Conservation (phyloP, 23 tunicate genomes). For the Styela clava region DNA sequence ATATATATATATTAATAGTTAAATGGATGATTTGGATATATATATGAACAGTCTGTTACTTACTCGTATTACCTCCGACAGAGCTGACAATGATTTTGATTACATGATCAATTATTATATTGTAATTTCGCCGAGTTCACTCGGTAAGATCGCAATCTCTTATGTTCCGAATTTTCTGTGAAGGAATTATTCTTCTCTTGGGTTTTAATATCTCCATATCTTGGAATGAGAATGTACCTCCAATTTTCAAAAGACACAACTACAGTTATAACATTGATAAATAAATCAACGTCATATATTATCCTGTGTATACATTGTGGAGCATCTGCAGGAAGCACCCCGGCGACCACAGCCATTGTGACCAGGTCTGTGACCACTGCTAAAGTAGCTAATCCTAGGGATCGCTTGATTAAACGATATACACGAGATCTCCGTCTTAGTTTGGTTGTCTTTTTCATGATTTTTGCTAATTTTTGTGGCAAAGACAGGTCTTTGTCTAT, state of each 20-base stretch:
- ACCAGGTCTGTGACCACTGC: slow-evolving; percentile 3
- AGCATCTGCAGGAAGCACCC: background rate
- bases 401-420: background rate
- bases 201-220: background rate
- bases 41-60: too few species aligned
- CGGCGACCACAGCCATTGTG: background rate
- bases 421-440: background rate
- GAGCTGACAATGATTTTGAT: too few species aligned
- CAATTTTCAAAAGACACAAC: slow-evolving; percentile 5
- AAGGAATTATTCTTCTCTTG: background rate
- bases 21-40: too few species aligned
- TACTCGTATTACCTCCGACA: too few species aligned
- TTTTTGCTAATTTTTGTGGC: background rate
- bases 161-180: background rate
- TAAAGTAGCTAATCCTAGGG: background rate
- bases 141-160: background rate
- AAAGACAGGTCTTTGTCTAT: background rate
- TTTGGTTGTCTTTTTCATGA: background rate
- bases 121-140: background rate
- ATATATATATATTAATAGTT: too few species aligned
- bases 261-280: background rate
- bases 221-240: background rate
- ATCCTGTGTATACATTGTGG: slow-evolving; percentile 1
- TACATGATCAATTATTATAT: too few species aligned
- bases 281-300: background rate